These are phyloP conservation scores for Lagorchestes hirsutus DNA, from an alignment of 2,797 vertebrate genomes.

Conservation along the genomic window DNA sequence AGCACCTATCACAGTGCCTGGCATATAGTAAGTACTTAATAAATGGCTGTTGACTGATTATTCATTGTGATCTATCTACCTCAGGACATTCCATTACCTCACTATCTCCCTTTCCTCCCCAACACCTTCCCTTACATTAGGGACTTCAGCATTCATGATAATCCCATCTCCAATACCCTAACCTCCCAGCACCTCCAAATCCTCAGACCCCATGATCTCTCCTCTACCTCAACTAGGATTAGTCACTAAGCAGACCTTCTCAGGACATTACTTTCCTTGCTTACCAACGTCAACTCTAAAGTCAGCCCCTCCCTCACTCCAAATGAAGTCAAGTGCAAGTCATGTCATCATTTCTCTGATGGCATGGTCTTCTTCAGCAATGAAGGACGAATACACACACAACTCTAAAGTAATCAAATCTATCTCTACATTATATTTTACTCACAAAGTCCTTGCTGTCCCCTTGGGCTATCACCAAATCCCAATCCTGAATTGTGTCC, in stretches of 20 bases:
- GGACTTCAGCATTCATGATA: not conserved
- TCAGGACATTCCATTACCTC: not conserved
- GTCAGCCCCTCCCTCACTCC: too few species aligned
- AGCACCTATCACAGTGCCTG: not conserved
- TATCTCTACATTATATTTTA: not conserved
- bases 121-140: not conserved
- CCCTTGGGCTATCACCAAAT: not conserved
- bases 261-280: not conserved
- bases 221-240: not conserved
- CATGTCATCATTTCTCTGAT: too few species aligned
- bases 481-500: not conserved
- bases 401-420: too few species aligned
- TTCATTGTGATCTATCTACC: not conserved
- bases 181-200: not conserved
- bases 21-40: not conserved
- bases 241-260: not conserved
- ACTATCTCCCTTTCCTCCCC: not conserved
- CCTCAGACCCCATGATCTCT: not conserved
- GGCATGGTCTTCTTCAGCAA: too few species aligned
- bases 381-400: too few species aligned
- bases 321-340: too few species aligned
- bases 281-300: not conserved
- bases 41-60: not conserved
- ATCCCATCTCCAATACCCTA: not conserved
- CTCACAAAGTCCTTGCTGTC: not conserved